Base-by-base conservation (phyloP, 2,888 invertebrate species). In the Invenusta paracnida region DNA sequence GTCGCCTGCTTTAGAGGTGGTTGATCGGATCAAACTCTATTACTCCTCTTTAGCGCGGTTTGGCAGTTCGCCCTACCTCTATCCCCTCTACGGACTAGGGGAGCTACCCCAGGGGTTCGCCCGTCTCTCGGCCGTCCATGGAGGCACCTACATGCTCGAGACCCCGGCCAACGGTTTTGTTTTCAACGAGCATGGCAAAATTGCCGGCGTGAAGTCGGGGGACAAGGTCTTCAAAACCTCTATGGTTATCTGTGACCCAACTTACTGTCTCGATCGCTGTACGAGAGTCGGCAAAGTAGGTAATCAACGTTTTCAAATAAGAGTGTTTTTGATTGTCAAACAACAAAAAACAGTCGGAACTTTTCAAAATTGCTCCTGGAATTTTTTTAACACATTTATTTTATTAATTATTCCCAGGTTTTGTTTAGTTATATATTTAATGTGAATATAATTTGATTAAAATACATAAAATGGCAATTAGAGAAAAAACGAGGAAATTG, bases 121-220 rank as follows among this genome's bases (percentile, higher is more conserved):
- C 48, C 91, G 93, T 88, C 93, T 99, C 87, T 97, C 97, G 90
- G 99, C 99, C 88, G 99, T 99, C 91, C 99, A 98, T 92, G 98
- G 98, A 84, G 99, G 99, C 87, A 99, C 99, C 2, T 99, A 99
- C 93, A 99, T 99, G 99, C 93, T 99, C 90, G 97, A 99, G 92
- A 99, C 98, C 92, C 96, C 96, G 29, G 96, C 97, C 88, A 97
- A 97, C 92, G 97, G 97, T 92, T 96, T 97, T 92, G 95, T 99
- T 89, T 96, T 98, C 1, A 91, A 95, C 88, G 95, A 96, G 88
- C 91, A 91, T 81, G 96, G 93, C 88, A 91, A 92, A 88, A 96
- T 96, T 0, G 93, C 96, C 83, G 99, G 99, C 17, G 98, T 99
- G n/a, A 94, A 95, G 88, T 97, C 96, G 83, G 97, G 96, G 67